Percentiles rank a stretch among this genome's conserved stretches.
phyloP scores from a whole-genome alignment of 2,113 vertebrate genomes.

The Dipodomys ordii region DNA sequence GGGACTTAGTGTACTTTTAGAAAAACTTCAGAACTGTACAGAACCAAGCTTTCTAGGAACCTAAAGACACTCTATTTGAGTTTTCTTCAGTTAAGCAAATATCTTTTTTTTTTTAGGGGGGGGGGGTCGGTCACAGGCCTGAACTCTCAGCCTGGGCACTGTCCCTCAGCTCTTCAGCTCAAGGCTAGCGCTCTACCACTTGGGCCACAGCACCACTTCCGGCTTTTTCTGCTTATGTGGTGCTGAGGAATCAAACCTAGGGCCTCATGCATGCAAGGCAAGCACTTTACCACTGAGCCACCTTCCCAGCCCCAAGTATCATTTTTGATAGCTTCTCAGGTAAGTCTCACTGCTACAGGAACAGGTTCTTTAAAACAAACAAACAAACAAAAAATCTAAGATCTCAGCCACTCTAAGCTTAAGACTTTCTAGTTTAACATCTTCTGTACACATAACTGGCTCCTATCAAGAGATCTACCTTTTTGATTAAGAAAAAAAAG shows the following conservation, averaged over 20 bases:
- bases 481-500: not conserved
- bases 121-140: too few species aligned
- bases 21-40: slow-evolving; percentile 5
- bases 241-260: too few species aligned
- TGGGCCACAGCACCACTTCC: too few species aligned
- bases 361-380: not conserved
- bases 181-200: too few species aligned
- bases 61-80: not conserved
- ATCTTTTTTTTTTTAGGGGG: not conserved
- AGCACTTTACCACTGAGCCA: too few species aligned
- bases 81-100: slow-evolving; percentile 6
- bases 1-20: not conserved
- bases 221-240: too few species aligned
- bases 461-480: not conserved
- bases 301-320: not conserved
- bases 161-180: too few species aligned
- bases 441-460: not conserved
- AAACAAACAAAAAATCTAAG: not conserved
- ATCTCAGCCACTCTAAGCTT: not conserved
- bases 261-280: too few species aligned
- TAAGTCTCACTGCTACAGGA: not conserved
- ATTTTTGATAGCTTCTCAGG: not conserved
- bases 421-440: not conserved
- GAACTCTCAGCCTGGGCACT: too few species aligned
- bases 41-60: slow-evolving; percentile 36